Evolutionary conservation across 2,113 vertebrate species (phyloP).

Genomic region (Python bivittatus): DNA sequence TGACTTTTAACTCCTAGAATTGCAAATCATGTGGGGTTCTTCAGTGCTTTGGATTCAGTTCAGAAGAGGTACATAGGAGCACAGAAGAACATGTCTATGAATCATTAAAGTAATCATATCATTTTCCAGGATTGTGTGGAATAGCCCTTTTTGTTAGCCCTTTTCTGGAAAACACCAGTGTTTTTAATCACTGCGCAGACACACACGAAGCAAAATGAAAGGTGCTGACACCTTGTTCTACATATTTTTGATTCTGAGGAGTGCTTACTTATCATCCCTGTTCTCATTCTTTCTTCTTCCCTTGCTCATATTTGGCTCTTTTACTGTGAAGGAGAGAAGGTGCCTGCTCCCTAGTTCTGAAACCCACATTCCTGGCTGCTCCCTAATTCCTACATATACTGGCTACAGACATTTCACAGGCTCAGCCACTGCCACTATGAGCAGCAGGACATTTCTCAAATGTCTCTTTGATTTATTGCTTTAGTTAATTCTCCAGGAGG

Average conservation of each 20-base stretch:
- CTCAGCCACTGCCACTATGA: conserved; percentile 30
- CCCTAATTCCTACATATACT: neutral
- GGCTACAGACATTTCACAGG: conserved; percentile 48
- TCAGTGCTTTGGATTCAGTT: neutral
- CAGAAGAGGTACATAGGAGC: neutral
- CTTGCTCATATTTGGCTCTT: neutral
- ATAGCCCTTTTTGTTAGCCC: neutral
- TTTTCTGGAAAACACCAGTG: neutral
- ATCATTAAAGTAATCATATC: neutral
- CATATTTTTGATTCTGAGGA: neutral
- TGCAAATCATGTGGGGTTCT: neutral
- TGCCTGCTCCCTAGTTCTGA: neutral
- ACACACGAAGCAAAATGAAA: neutral
- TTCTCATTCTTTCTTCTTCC: neutral
- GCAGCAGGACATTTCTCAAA: conserved; percentile 69
- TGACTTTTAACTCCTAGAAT: neutral
- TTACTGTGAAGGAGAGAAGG: neutral
- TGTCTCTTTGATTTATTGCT: conserved; percentile 79
- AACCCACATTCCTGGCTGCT: neutral
- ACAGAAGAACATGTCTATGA: neutral
- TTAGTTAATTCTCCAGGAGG: conserved; percentile 76
- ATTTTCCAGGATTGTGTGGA: neutral
- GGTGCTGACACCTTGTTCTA: neutral
- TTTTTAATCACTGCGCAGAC: neutral
- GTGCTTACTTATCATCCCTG: too few species aligned